phyloP scores from a whole-genome alignment of 30 jellyfish, hydroid and myxozoan genomes.

The Aurelia sp. region DNA sequence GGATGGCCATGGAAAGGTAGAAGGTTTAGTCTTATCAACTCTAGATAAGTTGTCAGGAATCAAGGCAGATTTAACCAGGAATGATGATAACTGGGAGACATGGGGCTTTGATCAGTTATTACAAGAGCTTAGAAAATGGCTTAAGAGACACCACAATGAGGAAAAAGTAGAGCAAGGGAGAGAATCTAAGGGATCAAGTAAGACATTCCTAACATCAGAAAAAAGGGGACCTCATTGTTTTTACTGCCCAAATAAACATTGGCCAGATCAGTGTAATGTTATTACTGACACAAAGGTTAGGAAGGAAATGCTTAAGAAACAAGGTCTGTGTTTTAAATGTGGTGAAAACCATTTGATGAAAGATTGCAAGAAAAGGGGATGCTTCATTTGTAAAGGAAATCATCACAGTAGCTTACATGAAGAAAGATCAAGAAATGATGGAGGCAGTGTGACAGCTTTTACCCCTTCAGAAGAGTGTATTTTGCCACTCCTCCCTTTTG shows the following conservation, averaged over 20 bases:
- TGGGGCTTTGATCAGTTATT: constrained; percentile 39
- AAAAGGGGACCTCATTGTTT: constrained; percentile 53
- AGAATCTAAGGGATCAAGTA: constrained; percentile 14
- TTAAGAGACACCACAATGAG: constrained; percentile 28
- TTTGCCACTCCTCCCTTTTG: too few species aligned
- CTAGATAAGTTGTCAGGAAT: constrained; percentile 38
- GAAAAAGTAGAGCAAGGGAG: constrained; percentile 19
- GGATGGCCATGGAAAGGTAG: neutral
- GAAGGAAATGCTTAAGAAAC: constrained; percentile 39
- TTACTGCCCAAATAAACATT: constrained; percentile 59
- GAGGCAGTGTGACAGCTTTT: too few species aligned
- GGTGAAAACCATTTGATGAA: constrained; percentile 45
- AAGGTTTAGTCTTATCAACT: constrained; percentile 27
- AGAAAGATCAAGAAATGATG: constrained; percentile 40
- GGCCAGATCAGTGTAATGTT: constrained; percentile 64
- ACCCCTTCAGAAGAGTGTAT: too few species aligned
- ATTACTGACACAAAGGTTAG: constrained; percentile 33
- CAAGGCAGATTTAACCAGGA: constrained; percentile 58
- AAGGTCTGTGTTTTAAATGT: constrained; percentile 56
- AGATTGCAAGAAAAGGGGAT: constrained; percentile 51
- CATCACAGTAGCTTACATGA: constrained; percentile 64
- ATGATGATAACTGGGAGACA: constrained; percentile 55
- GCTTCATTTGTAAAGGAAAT: constrained; percentile 56
- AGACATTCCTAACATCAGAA: constrained; percentile 24
- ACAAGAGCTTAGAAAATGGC: constrained; percentile 52